These are phyloP conservation scores for Isoperla grammatica DNA, from an alignment of 2,888 invertebrate genomes.

Conservation along the genomic window DNA sequence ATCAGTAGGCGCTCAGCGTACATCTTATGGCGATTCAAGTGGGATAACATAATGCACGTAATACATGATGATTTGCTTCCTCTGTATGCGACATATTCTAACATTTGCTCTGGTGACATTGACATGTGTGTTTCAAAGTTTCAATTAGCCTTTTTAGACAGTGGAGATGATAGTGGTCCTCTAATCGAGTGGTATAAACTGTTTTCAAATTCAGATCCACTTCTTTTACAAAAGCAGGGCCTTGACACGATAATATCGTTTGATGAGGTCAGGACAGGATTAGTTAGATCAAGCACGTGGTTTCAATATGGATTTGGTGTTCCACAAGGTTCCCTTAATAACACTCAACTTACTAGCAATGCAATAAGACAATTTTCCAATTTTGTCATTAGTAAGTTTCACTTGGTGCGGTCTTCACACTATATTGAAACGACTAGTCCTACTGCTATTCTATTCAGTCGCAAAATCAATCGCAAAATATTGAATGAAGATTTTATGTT, in stretches of 20 bases:
- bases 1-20: slow-evolving; percentile 31
- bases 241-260: slow-evolving; percentile 41
- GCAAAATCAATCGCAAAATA: slow-evolving; percentile 43
- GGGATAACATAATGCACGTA: slow-evolving; percentile 50
- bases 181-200: slow-evolving; percentile 39
- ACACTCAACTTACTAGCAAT: slow-evolving; percentile 30
- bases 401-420: slow-evolving; percentile 14
- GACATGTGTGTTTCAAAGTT: slow-evolving; percentile 31
- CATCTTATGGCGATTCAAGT: slow-evolving; percentile 44
- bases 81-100: slow-evolving; percentile 40
- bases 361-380: slow-evolving; percentile 34
- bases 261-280: slow-evolving; percentile 40
- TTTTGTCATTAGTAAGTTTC: slow-evolving; percentile 33
- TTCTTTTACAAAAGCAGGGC: slow-evolving; percentile 32
- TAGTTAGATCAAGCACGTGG: slow-evolving; percentile 42
- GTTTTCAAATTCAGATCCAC: slow-evolving; percentile 37
- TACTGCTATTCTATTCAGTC: slow-evolving; percentile 32
- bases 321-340: slow-evolving; percentile 42
- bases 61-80: slow-evolving; percentile 50
- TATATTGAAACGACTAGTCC: background rate
- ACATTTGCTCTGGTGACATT: slow-evolving; percentile 34
- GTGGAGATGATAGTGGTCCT: slow-evolving; percentile 34
- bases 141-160: slow-evolving; percentile 40
- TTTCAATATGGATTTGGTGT: slow-evolving; percentile 47
- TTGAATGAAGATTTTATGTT: slow-evolving; percentile 44